These are phyloP conservation scores for Pemphigus obesinymphae DNA, from an alignment of 1,140 invertebrate species.

Conservation along the genomic window DNA sequence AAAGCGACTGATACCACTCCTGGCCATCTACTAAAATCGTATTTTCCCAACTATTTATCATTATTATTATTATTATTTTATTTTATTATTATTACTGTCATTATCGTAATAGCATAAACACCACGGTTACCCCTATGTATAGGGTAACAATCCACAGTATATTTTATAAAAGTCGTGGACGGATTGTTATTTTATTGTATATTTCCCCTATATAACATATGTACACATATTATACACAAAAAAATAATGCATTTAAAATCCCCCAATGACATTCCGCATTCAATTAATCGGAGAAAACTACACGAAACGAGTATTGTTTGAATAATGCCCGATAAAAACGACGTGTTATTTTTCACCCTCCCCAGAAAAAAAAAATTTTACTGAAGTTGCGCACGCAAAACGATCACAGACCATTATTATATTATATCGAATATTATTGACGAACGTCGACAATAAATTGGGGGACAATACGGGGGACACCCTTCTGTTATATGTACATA, in stretches of 20 bases:
- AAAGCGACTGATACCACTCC: background rate
- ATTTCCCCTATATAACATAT: background rate
- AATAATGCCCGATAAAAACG: background rate
- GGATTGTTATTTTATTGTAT: background rate
- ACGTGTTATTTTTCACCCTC: slow-evolving; percentile 26
- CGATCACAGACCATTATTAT: background rate
- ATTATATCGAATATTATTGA: background rate
- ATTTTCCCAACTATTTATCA: background rate
- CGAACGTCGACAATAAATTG: background rate
- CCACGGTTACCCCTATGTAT: background rate
- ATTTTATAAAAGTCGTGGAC: background rate
- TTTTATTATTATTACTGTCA: background rate
- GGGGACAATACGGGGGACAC: background rate
- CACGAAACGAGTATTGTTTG: background rate
- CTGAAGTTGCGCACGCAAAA: background rate
- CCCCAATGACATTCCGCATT: slow-evolving; percentile 15
- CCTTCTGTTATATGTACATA: too few species aligned
- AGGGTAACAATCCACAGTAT: background rate
- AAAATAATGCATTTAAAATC: background rate
- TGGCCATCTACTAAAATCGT: background rate
- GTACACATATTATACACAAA: too few species aligned
- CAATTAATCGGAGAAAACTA: slow-evolving; percentile 2
- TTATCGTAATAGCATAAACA: background rate
- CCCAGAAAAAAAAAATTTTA: background rate
- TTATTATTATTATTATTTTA: slow-evolving; percentile 1